A percentile compares a stretch with the other conserved stretches of the same genome.
phyloP scores from a whole-genome alignment of 92 coral and sea anemone species.

The Muricea muricata region DNA sequence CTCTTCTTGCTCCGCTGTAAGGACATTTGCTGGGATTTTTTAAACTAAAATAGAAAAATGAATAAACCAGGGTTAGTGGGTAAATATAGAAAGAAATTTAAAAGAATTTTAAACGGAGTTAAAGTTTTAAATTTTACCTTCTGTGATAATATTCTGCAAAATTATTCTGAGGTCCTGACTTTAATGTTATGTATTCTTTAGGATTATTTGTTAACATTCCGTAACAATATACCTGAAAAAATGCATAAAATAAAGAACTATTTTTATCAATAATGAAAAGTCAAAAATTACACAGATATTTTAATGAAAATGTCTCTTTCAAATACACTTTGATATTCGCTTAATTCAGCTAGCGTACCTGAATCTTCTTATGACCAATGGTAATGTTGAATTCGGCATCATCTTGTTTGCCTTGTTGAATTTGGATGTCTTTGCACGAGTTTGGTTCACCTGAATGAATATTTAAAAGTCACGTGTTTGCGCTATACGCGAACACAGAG shows the following conservation, averaged over 20 bases:
- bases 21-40: constrained; percentile 79
- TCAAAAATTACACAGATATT: too few relatives aligned
- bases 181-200: constrained; percentile 82
- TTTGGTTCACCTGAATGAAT: constrained; percentile 71
- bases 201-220: constrained; percentile 91
- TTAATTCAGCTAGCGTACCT: constrained; percentile 70
- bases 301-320: too few relatives aligned
- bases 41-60: constrained; percentile 62
- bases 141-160: constrained; percentile 93
- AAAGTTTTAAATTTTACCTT: constrained; percentile 61
- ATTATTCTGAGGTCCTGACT: constrained; percentile 75
- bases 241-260: too few relatives aligned
- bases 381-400: constrained; percentile 83
- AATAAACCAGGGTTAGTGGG: too few relatives aligned
- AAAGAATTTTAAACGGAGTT: background rate
- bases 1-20: constrained; percentile 70
- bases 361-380: constrained; percentile 72
- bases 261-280: too few relatives aligned
- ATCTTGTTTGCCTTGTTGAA: constrained; percentile 73
- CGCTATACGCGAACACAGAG: background rate
- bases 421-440: constrained; percentile 88
- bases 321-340: too few relatives aligned
- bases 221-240: constrained; percentile 84
- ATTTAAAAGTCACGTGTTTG: background rate
- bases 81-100: too few relatives aligned